Evolutionary conservation across 1,140 invertebrate genomes (phyloP), one percentile per base, ranked within the genome.

Genomic region (Brachionus sp.): DNA sequence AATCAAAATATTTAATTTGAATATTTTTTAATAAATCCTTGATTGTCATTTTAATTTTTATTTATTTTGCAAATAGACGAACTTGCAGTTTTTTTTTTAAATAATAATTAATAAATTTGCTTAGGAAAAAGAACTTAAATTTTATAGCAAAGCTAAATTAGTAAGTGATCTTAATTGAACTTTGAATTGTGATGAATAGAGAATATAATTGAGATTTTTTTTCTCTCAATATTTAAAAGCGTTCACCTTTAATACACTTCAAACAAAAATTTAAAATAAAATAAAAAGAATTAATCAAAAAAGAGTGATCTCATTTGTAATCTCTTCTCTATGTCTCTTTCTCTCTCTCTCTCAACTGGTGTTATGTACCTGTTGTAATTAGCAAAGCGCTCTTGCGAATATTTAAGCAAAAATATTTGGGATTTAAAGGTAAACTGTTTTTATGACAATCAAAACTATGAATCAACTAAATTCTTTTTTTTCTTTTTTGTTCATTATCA

Each of bases 391-490:
- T 57, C 50, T 6, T 23, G 16, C 50, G 50, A 57, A 57, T 57
- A 57, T 57, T 57, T 57, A 57, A 57, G n/a, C 50, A 57, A 57
- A 57, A 57, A 57, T 57, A 23, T 57, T 57, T 57, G 50, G 5
- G 50, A 57, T 57, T 57, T 57, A 57, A 57, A 57, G 50, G 50
- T 57, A 57, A 57, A 19, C 50, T 57, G 50, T 57, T 57, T n/a
- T 57, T 57, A 57, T 57, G 50, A 57, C 50, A 23, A 57, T 57
- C 50, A 57, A 57, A 57, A 57, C 50, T 25, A 57, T 57, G 19
- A 57, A 57, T 57, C 50, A 57, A 57, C 39, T 19, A 57, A 57
- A 16, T 57, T 53, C 16, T 53, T 53, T 19, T 53, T 29, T 29
- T 29, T 29, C 2, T 19, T 57, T 57, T 57, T 57, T 53, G 16